Conservation (phyloP, 2,113 vertebrate genomes). For the Lepisosteus osseus region DNA sequence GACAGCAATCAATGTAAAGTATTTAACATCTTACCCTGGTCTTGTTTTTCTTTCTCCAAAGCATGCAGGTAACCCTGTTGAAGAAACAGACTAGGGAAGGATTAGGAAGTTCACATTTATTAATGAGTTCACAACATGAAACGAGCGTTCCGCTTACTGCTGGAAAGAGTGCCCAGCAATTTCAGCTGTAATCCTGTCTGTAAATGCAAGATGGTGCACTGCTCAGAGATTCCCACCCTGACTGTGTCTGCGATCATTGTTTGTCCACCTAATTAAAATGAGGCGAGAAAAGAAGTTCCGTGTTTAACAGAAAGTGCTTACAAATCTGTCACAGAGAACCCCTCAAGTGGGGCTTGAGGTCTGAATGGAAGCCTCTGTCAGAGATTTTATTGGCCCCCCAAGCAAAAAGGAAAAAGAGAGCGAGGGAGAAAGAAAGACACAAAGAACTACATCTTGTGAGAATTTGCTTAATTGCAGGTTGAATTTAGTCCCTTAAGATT, state of each 20-base stretch:
- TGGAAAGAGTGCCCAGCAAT: neutral
- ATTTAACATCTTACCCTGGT: neutral
- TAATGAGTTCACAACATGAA: neutral
- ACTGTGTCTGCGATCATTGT: conserved; percentile 49
- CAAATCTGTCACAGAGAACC: conserved; percentile 44
- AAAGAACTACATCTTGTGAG: conserved; percentile 51
- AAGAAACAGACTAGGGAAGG: neutral
- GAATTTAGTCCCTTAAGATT: conserved; percentile 59
- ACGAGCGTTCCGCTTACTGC: neutral
- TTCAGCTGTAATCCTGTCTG: conserved; percentile 27
- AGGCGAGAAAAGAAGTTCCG: conserved; percentile 31
- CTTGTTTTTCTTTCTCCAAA: neutral
- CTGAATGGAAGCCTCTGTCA: conserved; percentile 18
- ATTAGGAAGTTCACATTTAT: conserved; percentile 20
- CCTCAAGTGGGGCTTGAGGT: conserved; percentile 46
- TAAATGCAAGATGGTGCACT: conserved; percentile 54
- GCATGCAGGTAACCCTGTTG: neutral
- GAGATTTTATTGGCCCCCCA: conserved; percentile 7
- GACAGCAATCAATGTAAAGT: neutral
- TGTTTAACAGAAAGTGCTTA: conserved; percentile 54
- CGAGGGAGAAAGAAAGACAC: conserved; percentile 26
- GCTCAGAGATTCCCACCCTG: conserved; percentile 54
- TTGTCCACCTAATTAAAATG: conserved; percentile 54
- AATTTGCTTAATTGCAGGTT: conserved; percentile 63
- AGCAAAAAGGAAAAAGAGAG: conserved; percentile 27